These are phyloP conservation scores for Stigmatopora argus DNA, from an alignment of 2,113 vertebrate species.

Conservation along the genomic window DNA sequence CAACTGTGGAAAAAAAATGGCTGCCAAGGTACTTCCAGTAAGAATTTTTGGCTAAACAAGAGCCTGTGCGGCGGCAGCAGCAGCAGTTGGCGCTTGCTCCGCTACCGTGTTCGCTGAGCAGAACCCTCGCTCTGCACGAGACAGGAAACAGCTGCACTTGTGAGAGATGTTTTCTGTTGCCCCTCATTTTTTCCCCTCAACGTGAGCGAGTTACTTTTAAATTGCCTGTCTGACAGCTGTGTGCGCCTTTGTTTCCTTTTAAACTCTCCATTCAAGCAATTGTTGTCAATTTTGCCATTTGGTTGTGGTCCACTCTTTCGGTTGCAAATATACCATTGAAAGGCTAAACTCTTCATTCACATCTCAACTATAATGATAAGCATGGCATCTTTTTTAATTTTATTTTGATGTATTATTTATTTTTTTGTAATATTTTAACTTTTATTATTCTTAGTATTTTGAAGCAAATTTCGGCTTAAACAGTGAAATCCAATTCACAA, in stretches of 20 bases:
- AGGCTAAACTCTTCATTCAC: too few relatives aligned
- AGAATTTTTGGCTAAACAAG: background rate
- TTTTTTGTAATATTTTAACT: too few relatives aligned
- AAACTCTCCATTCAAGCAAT: background rate
- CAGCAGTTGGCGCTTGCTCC: background rate
- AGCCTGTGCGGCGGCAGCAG: background rate
- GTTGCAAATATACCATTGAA: too few relatives aligned
- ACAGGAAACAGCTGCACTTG: constrained; percentile 9
- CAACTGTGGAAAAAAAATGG: background rate
- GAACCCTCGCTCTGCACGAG: background rate
- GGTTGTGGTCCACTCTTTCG: too few relatives aligned
- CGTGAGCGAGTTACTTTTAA: background rate
- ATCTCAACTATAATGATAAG: too few relatives aligned
- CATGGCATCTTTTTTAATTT: too few relatives aligned
- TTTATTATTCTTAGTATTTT: too few relatives aligned
- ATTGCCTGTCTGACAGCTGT: background rate
- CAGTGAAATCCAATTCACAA: too few relatives aligned
- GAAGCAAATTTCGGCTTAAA: too few relatives aligned
- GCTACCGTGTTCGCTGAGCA: constrained; percentile 1
- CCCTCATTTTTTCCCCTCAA: background rate
- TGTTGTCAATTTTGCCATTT: background rate
- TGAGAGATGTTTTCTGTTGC: constrained; percentile 7
- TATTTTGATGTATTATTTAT: too few relatives aligned
- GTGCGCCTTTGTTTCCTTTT: background rate
- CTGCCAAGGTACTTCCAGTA: background rate